Conservation (phyloP, 2,797 vertebrate genomes). For the Masticophis lateralis region DNA sequence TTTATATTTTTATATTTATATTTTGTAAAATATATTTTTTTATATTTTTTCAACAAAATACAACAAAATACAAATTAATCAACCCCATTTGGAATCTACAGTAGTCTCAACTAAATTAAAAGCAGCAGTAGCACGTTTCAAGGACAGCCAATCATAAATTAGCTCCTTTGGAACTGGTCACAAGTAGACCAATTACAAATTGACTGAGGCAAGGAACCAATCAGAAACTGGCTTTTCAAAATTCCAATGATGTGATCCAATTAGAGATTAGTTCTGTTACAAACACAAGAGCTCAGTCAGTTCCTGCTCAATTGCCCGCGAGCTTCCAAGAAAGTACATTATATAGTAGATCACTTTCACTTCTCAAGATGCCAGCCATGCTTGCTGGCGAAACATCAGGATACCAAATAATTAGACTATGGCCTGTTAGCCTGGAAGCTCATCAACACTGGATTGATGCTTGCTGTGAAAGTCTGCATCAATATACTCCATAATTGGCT, state of each 20-base stretch:
- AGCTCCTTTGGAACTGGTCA: not conserved
- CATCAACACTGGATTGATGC: not conserved
- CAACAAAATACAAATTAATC: not conserved
- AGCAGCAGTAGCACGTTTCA: not conserved
- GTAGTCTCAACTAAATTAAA: not conserved
- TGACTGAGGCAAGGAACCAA: not conserved
- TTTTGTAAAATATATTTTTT: not conserved
- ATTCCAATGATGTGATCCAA: not conserved
- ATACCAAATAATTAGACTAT: not conserved
- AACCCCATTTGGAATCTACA: not conserved
- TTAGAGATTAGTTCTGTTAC: not conserved
- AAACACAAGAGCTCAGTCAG: not conserved
- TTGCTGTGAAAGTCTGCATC: not conserved
- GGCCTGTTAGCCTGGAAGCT: not conserved
- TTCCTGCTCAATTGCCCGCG: not conserved
- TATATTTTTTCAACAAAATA: not conserved
- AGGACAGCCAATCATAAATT: not conserved
- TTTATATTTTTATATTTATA: not conserved
- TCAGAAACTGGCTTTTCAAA: not conserved
- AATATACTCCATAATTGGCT: not conserved
- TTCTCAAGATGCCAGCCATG: not conserved
- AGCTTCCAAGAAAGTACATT: not conserved
- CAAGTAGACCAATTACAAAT: not conserved
- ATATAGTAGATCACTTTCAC: not conserved
- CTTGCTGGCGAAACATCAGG: not conserved